phyloP scores from a whole-genome alignment of 2,797 vertebrate species.

The Sorex maritimensis region DNA sequence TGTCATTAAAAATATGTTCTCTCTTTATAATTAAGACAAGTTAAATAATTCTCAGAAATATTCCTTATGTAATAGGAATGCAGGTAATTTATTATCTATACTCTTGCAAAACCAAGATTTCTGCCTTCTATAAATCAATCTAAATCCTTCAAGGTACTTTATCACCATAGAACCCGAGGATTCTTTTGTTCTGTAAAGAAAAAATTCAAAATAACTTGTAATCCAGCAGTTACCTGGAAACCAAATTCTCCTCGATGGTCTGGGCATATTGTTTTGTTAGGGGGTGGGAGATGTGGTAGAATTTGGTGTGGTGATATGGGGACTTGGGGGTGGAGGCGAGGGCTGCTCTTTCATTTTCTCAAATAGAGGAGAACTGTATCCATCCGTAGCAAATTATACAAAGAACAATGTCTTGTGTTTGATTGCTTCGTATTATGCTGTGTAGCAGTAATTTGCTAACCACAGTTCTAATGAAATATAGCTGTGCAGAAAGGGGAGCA shows the following conservation, averaged over 20 bases:
- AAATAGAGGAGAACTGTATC: background rate
- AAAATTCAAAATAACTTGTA: conserved; percentile 39
- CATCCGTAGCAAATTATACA: conserved; percentile 1
- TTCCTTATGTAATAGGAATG: background rate
- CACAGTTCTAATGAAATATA: conserved; percentile 45
- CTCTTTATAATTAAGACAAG: conserved; percentile 50
- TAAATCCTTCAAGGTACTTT: background rate
- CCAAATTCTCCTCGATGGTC: background rate
- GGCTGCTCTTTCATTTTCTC: conserved; percentile 6
- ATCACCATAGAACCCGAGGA: background rate
- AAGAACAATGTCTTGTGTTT: background rate
- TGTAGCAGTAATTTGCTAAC: conserved; percentile 44
- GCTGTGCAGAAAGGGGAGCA: conserved; percentile 18
- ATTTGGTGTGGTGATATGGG: background rate
- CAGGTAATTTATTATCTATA: background rate
- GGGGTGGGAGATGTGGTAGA: background rate
- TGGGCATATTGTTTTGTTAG: background rate
- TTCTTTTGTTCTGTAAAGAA: conserved; percentile 32
- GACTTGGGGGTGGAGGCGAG: too few species aligned
- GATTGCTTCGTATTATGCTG: conserved; percentile 37
- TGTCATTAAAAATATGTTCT: background rate
- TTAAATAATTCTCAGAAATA: conserved; percentile 25
- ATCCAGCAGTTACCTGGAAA: background rate
- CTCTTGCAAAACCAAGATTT: background rate
- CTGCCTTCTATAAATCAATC: background rate